phyloP scores from a whole-genome alignment of 2,113 vertebrate species.

The Mellivora capensis region DNA sequence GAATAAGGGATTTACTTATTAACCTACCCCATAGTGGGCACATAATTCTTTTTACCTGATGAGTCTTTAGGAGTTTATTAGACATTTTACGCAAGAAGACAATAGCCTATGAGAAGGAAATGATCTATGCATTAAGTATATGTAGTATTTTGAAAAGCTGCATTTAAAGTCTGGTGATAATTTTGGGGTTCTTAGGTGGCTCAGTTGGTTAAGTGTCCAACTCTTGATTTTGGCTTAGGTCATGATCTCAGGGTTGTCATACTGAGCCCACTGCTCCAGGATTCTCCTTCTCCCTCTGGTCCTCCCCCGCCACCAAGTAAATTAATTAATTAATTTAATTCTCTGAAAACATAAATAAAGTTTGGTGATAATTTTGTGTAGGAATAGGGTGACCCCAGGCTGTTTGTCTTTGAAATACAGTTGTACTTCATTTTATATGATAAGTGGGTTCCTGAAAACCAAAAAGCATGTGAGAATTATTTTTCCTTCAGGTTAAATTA shows the following conservation, averaged over 20 bases:
- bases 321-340: neutral
- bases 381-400: neutral
- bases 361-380: conserved; percentile 19
- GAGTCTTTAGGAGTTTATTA: neutral
- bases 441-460: conserved; percentile 14
- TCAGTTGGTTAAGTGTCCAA: neutral
- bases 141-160: neutral
- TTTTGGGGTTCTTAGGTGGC: neutral
- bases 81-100: neutral
- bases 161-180: neutral
- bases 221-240: neutral
- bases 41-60: neutral
- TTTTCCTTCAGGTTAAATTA: conserved; percentile 16
- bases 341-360: neutral
- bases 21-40: neutral
- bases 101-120: neutral
- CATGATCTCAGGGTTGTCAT: neutral
- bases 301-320: neutral
- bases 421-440: neutral
- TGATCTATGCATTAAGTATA: neutral
- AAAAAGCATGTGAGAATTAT: conserved; percentile 1
- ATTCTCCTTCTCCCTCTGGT: neutral
- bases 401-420: neutral
- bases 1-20: neutral
- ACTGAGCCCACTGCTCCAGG: neutral